A percentile compares a stretch with the other conserved stretches of the same genome.
Evolutionary conservation across 2,797 vertebrate genomes (phyloP).

Genomic region (Phataginus tetradactyla): DNA sequence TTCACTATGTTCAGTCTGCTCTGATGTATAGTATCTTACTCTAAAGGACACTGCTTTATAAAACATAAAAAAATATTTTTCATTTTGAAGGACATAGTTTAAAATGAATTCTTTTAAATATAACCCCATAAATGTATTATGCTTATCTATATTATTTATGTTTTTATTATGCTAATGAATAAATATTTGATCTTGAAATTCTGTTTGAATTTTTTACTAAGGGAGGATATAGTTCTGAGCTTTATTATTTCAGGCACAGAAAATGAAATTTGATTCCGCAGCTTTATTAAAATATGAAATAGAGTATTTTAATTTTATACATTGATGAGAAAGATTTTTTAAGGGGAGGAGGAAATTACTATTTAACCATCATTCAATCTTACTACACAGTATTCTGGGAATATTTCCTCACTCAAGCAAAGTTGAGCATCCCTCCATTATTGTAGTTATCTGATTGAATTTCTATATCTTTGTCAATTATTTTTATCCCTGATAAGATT

Average conservation of each 20-base stretch:
- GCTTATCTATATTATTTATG: background rate
- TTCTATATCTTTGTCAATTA: background rate
- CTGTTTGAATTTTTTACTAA: background rate
- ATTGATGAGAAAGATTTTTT: background rate
- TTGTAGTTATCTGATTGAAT: background rate
- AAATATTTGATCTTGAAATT: background rate
- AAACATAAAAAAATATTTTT: background rate
- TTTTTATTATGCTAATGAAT: no score
- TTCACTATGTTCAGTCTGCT: background rate
- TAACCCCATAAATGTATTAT: background rate
- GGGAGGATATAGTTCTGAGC: background rate
- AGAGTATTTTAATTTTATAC: background rate
- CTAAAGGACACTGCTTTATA: background rate
- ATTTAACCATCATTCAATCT: background rate
- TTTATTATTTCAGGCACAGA: background rate
- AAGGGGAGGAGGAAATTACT: rapidly evolving
- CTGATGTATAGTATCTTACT: background rate
- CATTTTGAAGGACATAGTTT: background rate
- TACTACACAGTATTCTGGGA: background rate
- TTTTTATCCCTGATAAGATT: background rate
- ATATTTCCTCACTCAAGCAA: background rate
- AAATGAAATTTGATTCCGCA: background rate
- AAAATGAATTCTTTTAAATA: background rate
- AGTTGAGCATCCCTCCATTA: background rate
- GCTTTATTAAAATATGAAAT: background rate